Evolutionary conservation across 2,113 vertebrate genomes (phyloP).

Genomic region (Brachirus orientalis): DNA sequence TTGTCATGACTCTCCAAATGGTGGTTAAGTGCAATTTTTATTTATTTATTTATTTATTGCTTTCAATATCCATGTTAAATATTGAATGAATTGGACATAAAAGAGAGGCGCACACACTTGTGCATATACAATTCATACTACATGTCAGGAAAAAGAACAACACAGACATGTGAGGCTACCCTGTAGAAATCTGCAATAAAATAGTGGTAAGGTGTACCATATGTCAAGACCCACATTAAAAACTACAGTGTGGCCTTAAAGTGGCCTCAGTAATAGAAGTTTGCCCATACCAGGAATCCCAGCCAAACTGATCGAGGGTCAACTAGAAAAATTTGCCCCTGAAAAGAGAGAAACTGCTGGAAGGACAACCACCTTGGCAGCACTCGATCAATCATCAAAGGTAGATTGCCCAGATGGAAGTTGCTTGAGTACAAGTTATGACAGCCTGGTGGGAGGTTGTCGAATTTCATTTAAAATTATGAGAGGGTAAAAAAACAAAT

Average conservation of each 20-base stretch:
- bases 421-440: background rate
- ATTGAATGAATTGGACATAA: background rate
- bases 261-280: background rate
- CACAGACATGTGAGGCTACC: background rate
- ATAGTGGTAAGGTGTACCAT: background rate
- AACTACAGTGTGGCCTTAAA: background rate
- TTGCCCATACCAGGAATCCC: background rate
- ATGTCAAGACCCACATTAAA: background rate
- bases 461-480: background rate
- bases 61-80: background rate
- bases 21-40: background rate
- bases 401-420: background rate
- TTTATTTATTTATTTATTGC: background rate
- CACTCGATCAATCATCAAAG: background rate
- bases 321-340: background rate
- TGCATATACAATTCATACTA: background rate
- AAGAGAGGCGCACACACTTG: background rate
- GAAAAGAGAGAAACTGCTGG: background rate
- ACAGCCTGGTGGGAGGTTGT: background rate
- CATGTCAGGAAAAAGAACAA: background rate
- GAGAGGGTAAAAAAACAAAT: background rate
- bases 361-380: too few species aligned
- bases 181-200: background rate
- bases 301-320: background rate
- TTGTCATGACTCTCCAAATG: background rate